Base-by-base conservation (phyloP, 1,140 invertebrate genomes). In the Stenopsyche tienmushanensis region DNA sequence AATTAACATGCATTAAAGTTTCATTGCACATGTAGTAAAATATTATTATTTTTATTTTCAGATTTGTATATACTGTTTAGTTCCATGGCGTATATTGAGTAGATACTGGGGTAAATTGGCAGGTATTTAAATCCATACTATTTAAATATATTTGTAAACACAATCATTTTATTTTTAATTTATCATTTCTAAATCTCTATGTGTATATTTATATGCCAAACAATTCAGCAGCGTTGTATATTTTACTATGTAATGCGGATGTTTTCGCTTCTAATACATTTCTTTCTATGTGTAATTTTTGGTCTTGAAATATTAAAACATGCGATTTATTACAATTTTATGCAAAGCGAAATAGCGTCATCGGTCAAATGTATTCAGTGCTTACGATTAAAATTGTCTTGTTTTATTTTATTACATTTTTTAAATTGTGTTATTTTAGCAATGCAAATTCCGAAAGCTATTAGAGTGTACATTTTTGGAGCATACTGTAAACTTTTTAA, bases 31-130 rank as follows among this genome's bases (percentile, higher is more conserved):
- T 20, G 25, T 57, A 9, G 9, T 41, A 8, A 7, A 41, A 15
- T 41, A 5, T 42, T 26, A n/a, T n/a, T 29, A n/a, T 55, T 5
- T 58, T 47, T 39, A 7, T 23, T 62, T 62, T 1, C 67, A 69
- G 67, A 64, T 69, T 34, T 39, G 54, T 15, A 34, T 69, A 34
- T 89, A 89, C 72, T 84, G 83, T 69, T 83, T 85, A 52, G 76
- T 95, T 50, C 93, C 93, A 1, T 76, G 93, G 66, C 83, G 89
- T 71, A 82, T 83, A 47, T 77, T 90, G 17, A 94, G 91, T 39
- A 81, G 90, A 71, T 79, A 85, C 34, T 92, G 90, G 87, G 92
- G 92, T 50, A 89, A 85, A 79, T 76, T 93, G 47, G 86, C 90
- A 69, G 67, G 67, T 69, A 62, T 21, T 9, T 18, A 10, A 13